Percentiles rank a stretch among this genome's conserved stretches.
These are phyloP conservation scores for Istiophorus platypterus DNA, from an alignment of 2,113 vertebrate species.

Conservation along the genomic window DNA sequence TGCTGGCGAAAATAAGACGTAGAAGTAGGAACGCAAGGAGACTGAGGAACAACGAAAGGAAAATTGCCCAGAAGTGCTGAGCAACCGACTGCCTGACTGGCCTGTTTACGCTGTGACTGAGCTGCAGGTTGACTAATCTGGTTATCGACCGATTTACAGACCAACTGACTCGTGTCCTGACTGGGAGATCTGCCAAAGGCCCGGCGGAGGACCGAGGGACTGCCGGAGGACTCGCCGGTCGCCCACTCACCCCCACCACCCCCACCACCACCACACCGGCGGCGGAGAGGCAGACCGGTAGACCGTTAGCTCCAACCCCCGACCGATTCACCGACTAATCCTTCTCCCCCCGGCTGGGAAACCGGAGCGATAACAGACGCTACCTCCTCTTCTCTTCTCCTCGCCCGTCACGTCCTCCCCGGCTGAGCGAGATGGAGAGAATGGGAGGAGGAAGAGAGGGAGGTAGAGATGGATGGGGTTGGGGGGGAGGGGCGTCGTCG, in stretches of 20 bases:
- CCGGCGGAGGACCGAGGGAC: too few species aligned
- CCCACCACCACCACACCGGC: too few species aligned
- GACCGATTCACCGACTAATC: background rate
- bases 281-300: too few species aligned
- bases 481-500: conserved; percentile 49
- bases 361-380: too few species aligned
- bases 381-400: too few species aligned
- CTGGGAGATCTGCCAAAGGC: too few species aligned
- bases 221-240: too few species aligned
- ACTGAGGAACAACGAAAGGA: too few species aligned
- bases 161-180: background rate
- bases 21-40: background rate
- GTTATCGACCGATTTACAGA: background rate
- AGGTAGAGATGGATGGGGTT: background rate
- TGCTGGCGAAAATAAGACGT: background rate
- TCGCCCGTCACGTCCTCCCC: conserved; percentile 52
- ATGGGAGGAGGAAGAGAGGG: conserved; percentile 26
- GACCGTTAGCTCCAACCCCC: background rate
- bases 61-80: background rate
- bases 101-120: background rate
- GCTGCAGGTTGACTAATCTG: background rate
- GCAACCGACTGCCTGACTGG: background rate
- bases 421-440: conserved; percentile 5
- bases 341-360: too few species aligned
- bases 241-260: too few species aligned